Evolutionary conservation across 2,113 vertebrate species (phyloP), one percentile per base, ranked within the genome.

Genomic region (Perccottus glenii): DNA sequence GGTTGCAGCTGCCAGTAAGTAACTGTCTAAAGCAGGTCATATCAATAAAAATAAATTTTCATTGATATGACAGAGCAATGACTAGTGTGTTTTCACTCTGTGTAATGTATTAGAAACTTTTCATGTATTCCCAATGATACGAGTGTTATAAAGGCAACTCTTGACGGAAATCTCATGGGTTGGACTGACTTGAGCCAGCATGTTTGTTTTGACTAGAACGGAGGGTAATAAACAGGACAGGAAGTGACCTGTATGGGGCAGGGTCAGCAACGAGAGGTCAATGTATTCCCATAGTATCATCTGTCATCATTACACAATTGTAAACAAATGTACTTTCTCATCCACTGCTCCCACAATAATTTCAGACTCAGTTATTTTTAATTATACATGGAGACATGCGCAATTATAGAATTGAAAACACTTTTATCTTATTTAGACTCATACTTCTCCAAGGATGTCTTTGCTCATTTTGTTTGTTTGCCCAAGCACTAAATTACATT

Each of bases 1-100:
- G 92, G 86, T 93, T 96, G 53, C 96, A 95, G 82, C 94, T 94
- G 70, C 94, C 89, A 9, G 97, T 99, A 85, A 94, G 96, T 92
- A 62, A 44, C n/a, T n/a, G 14, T 38, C n/a, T 10, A n/a, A 38
- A 6, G 38, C 5, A 55, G 4, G 12, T n/a, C n/a, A 12, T 38
- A 27, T 27, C 19, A 27, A 27, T 27, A 3, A 27, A 27, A 27
- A 27, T 27, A 2, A 27, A 27, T 27, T 27, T 27, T 27, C 3
- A 27, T 27, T n/a, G n/a, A n/a, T n/a, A n/a, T n/a, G n/a, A n/a
- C n/a, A n/a, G n/a, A n/a, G 19, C 19, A 27, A 27, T 27, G 19
- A 27, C 19, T 27, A 27, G 19, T 27, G 19, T 27, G 1, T 27
- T 27, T 27, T 3, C 19, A 27, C 19, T 2, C 19, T 27, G 3